Evolutionary conservation across 2,888 invertebrate genomes (phyloP).

Genomic region (Tenthredo distinguenda): DNA sequence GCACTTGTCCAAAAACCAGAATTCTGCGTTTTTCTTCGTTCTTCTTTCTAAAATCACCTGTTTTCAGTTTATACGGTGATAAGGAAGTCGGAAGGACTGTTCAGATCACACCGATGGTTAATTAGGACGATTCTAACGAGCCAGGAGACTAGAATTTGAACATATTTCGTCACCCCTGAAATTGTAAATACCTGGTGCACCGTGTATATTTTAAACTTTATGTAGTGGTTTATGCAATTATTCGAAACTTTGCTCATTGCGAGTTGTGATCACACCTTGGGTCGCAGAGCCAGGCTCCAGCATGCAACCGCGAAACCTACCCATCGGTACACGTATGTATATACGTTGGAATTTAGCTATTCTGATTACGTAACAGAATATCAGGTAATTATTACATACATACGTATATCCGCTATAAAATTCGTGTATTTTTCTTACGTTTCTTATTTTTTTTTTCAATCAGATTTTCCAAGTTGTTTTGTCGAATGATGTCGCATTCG

Average conservation of each 20-base stretch:
- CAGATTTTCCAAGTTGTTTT: not conserved
- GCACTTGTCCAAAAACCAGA: not conserved
- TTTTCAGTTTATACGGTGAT: not conserved
- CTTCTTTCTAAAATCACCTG: not conserved
- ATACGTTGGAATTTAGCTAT: not conserved
- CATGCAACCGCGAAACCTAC: not conserved
- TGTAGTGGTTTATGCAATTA: conserved; percentile 35
- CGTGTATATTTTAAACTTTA: conserved; percentile 25
- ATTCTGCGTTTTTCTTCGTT: not conserved
- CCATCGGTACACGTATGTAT: not conserved
- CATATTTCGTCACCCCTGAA: not conserved
- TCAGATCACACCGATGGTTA: not conserved
- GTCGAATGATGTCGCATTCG: not conserved
- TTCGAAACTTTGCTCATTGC: conserved; percentile 45
- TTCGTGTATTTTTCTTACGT: not conserved
- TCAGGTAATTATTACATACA: not conserved
- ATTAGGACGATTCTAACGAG: not conserved
- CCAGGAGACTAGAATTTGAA: not conserved
- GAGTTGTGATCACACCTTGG: conserved; percentile 42
- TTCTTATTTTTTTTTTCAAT: not conserved
- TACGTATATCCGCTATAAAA: not conserved
- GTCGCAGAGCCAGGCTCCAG: not conserved
- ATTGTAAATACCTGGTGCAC: not conserved
- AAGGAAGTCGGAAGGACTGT: not conserved
- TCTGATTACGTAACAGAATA: not conserved